Conservation (phyloP, 2,888 invertebrate genomes). For the Eumerus sabulonum region DNA sequence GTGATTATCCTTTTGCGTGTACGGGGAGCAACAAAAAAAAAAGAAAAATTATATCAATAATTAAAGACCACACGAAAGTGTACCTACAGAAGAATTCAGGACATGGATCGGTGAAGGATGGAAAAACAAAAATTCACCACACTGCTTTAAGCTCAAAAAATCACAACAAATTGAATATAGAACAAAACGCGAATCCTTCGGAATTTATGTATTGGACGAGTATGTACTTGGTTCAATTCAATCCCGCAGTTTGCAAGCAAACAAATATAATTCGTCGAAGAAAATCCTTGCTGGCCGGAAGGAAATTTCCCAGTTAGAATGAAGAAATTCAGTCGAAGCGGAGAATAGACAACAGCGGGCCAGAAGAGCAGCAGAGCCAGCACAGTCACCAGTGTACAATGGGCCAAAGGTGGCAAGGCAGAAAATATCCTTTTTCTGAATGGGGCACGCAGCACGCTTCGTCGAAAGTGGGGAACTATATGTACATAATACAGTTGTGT, state of each 20-base stretch:
- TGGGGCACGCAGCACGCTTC: constrained; percentile 29
- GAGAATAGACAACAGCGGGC: no score
- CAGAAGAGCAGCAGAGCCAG: neutral
- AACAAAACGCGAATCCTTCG: no score
- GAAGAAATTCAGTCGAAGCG: constrained; percentile 36
- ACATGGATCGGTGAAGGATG: constrained; percentile 9
- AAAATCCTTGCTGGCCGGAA: constrained; percentile 56
- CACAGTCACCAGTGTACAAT: neutral
- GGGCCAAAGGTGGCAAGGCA: neutral
- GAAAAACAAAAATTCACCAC: constrained; percentile 55
- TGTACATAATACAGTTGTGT: no score
- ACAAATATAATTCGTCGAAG: constrained; percentile 47
- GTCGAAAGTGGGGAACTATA: no score
- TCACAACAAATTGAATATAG: neutral
- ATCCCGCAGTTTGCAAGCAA: constrained; percentile 52
- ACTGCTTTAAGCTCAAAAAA: constrained; percentile 44
- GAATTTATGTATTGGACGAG: constrained; percentile 40
- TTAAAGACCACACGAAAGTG: constrained; percentile 51
- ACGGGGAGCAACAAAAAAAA: neutral
- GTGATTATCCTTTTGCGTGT: no score
- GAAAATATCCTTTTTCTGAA: constrained; percentile 45
- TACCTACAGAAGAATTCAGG: constrained; percentile 66
- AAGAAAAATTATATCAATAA: constrained; percentile 48
- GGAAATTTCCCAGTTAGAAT: constrained; percentile 49
- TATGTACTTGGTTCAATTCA: constrained; percentile 45